phyloP scores from a whole-genome alignment of 2,888 invertebrate genomes.

The Drosophila formosana region DNA sequence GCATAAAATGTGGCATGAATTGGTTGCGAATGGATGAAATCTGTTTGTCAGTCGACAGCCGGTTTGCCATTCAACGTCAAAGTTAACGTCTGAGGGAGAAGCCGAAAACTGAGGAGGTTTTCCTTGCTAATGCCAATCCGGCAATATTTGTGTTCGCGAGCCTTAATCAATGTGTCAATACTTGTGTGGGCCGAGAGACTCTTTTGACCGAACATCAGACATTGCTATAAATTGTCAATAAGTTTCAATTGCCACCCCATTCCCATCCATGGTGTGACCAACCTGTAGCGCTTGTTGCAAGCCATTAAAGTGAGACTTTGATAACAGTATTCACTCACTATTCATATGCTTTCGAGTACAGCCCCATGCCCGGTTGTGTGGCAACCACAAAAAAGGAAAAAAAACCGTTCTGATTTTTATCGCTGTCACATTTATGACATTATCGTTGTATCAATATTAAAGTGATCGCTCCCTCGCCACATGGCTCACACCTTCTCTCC shows the following conservation, averaged over 20 bases:
- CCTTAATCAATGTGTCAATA: slow-evolving; percentile 36
- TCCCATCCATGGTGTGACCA: slow-evolving; percentile 21
- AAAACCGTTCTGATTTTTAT: slow-evolving; percentile 76
- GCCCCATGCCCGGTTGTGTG: slow-evolving; percentile 12
- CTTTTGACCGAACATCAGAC: slow-evolving; percentile 56
- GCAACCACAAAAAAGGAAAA: slow-evolving; percentile 19
- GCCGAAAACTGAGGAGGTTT: slow-evolving; percentile 11
- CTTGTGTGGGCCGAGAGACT: slow-evolving; percentile 41
- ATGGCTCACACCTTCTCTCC: slow-evolving; percentile 51
- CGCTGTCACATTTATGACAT: slow-evolving; percentile 83
- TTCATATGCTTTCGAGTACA: not conserved
- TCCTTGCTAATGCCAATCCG: slow-evolving; percentile 10
- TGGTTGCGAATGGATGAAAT: slow-evolving; percentile 27
- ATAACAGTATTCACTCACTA: slow-evolving; percentile 14
- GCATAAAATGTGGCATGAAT: slow-evolving; percentile 59
- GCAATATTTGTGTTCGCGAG: slow-evolving; percentile 13
- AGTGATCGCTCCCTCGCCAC: slow-evolving; percentile 60
- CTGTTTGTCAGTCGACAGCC: slow-evolving; percentile 23
- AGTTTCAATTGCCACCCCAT: slow-evolving; percentile 37
- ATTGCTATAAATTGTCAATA: slow-evolving; percentile 60
- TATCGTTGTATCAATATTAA: slow-evolving; percentile 76
- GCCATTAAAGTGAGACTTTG: slow-evolving; percentile 14
- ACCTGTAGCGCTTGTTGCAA: slow-evolving; percentile 50
- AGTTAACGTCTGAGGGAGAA: slow-evolving; percentile 22
- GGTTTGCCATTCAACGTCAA: slow-evolving; percentile 14